A percentile compares a stretch with the other conserved stretches of the same genome.
Evolutionary conservation across 2,888 invertebrate species (phyloP).

Genomic region (Actias luna): DNA sequence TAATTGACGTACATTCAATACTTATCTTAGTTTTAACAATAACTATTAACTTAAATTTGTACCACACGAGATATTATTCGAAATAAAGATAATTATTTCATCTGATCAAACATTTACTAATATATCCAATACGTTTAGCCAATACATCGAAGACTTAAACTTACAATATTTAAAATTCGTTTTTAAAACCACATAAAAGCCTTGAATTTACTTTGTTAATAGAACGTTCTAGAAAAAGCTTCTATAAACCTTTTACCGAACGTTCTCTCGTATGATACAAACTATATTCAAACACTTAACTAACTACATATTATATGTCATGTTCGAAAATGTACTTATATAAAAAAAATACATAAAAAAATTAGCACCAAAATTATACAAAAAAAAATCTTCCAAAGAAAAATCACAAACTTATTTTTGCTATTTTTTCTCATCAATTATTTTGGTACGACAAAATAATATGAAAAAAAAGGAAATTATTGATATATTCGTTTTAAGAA

Average conservation of each 20-base stretch:
- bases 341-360: slow-evolving; percentile 29
- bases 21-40: slow-evolving; percentile 26
- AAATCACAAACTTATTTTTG: slow-evolving; percentile 22
- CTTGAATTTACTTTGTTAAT: no score
- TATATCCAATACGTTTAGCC: not conserved
- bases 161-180: no score
- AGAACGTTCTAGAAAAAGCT: no score
- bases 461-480: slow-evolving; percentile 16
- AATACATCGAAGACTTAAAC: no score
- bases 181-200: no score
- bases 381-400: slow-evolving; percentile 25
- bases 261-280: slow-evolving; percentile 2
- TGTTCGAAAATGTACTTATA: slow-evolving; percentile 33
- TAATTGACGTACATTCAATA: slow-evolving; percentile 34
- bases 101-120: not conserved
- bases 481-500: not conserved
- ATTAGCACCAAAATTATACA: slow-evolving; percentile 48
- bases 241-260: no score
- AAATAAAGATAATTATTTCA: not conserved
- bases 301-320: slow-evolving; percentile 30
- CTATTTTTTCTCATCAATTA: slow-evolving; percentile 16
- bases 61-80: not conserved
- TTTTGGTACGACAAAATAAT: slow-evolving; percentile 16
- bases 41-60: slow-evolving; percentile 24
- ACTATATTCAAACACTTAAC: slow-evolving; percentile 7